These are phyloP conservation scores for Fringilla coelebs DNA, from an alignment of 2,797 vertebrate genomes.

Conservation along the genomic window DNA sequence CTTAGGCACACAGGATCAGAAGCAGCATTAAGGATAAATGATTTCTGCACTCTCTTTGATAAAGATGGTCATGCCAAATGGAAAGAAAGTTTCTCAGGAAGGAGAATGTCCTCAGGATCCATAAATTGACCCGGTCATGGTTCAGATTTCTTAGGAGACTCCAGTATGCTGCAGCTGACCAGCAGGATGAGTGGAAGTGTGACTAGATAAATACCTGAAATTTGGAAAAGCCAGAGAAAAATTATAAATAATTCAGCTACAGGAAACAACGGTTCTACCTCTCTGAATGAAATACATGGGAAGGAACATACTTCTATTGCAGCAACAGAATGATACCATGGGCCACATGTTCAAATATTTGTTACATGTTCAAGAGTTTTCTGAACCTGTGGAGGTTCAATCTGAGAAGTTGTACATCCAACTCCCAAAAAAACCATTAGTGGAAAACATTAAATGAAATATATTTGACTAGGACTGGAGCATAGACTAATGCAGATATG, in stretches of 20 bases:
- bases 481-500: background rate
- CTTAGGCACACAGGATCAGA: background rate
- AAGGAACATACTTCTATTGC: background rate
- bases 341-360: background rate
- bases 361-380: background rate
- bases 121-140: rapidly evolving
- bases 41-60: background rate
- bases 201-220: background rate
- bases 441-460: background rate
- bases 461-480: background rate
- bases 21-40: background rate
- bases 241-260: background rate
- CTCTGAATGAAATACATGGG: background rate
- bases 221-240: background rate
- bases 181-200: background rate
- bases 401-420: background rate
- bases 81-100: background rate
- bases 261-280: background rate
- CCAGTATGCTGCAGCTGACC: background rate
- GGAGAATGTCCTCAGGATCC: background rate
- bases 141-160: background rate
- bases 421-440: background rate
- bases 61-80: background rate
- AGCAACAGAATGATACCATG: background rate
- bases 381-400: background rate